Base-by-base conservation (phyloP, 2,113 vertebrate genomes). In the Eolophus roseicapilla region DNA sequence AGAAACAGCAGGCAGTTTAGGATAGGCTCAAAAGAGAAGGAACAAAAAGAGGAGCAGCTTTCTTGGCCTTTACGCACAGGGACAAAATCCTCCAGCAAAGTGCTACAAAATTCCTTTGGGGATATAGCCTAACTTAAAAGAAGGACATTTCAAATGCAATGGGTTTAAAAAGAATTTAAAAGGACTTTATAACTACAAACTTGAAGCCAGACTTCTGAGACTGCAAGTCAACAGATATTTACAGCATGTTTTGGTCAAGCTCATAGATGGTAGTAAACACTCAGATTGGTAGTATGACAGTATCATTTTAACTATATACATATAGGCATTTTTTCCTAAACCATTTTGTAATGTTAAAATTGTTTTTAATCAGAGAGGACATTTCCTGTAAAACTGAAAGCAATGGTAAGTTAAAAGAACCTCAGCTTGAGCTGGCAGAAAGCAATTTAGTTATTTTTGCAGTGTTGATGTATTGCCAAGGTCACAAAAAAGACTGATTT, bases 401-500 rank as follows among this genome's bases (percentile, higher is more conserved):
- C 68, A 92, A 75, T 80, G 76, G 9, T 39, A 82, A 90, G 44
- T 88, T 90, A 85, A 91, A 95, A 91, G 78, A 93, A 52, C 83
- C 65, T 93, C 88, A 96, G 77, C 50, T 37, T 80, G 59, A 63
- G 15, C 11, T 95, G 57, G 37, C n/a, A 68, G 91, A 96, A 92
- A 82, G 78, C 60, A 96, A 97, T 91, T 84, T 95, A 82, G 46
- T 47, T 93, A 89, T 94, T 95, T 95, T 43, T 92, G 88, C 82
- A 68, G 55, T 68, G 41, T 31, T 82, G 73, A 49, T 92, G 12
- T 92, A 84, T 69, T 91, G 77, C 75, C 94, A 92, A 91, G 65
- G 41, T 97, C 93, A 95, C 82, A 93, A 94, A 94, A 41, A 68
- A 95, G 62, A 94, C 77, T 86, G 64, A 92, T 96, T 96, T 97